Base-by-base conservation (phyloP, 2,113 vertebrate species). In the Grantiella picta region DNA sequence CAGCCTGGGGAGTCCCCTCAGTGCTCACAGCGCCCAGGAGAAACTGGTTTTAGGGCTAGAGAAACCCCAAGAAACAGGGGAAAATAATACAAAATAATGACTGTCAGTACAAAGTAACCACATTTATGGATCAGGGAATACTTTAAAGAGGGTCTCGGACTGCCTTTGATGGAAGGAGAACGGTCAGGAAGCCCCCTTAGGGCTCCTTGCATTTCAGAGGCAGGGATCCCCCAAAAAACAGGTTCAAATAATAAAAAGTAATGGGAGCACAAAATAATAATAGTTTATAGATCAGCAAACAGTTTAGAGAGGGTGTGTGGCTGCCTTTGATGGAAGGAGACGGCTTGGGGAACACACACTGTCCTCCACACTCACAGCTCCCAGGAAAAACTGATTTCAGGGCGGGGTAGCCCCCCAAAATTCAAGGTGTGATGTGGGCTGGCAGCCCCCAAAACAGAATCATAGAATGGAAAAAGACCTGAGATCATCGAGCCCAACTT, bases 381-480 rank as follows among this genome's bases (percentile, higher is more conserved):
- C 19, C 5, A 16, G 44, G 12, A 38, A 54, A 64, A 60, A 19
- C 11, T 2, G 0, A 13, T 52, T 47, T 33, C 15, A 3, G 7
- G 15, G 33, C 21, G 3, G 24, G 28, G 31, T 16, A 10, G 11
- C 4, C 9, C 14, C 33, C 8, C 19, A 45, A 53, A 61, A 60
- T 15, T 9, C 20, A 8, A 33, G 10, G 12, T 13, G 21, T 2
- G 3, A 0, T 5, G 6, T 7, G 47, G 52, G 53, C 18, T 40
- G 17, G 25, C 38, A 38, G 44, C 23, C 13, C 25, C 23, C 4
- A 3, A 25, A 18, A 12, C 44, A n/a, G 69, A 66, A 89, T 53
- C 23, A 10, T 9, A 40, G 38, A n/a, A 61, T 29, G 40, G 47
- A 69, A 82, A 82, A 69, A 61, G 14, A 49, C 21, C 18, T 5